Conservation (phyloP, 2,888 invertebrate genomes). For the Microdon myrmicae region DNA sequence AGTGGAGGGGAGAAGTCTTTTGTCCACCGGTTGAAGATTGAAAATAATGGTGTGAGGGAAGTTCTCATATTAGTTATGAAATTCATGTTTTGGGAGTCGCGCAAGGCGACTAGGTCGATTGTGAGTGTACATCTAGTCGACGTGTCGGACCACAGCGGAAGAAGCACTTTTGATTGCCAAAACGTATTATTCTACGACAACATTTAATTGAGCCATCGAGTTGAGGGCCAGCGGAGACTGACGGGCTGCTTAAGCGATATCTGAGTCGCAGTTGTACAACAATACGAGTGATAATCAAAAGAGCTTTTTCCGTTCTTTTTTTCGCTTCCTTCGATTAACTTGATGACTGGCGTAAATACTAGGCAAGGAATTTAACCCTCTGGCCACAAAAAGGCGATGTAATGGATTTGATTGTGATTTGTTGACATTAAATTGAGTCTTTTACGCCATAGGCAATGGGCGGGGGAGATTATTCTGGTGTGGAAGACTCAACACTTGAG, state of each 20-base stretch:
- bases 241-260: constrained; percentile 32
- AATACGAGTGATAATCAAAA: background rate
- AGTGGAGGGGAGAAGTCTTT: constrained; percentile 1
- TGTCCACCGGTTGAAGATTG: constrained; percentile 22
- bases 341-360: constrained; percentile 26
- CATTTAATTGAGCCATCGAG: constrained; percentile 32
- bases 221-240: constrained; percentile 21
- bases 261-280: constrained; percentile 13
- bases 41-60: constrained; percentile 25
- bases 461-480: too few relatives aligned
- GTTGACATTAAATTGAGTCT: constrained; percentile 33
- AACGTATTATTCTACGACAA: constrained; percentile 33
- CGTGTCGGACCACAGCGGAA: constrained; percentile 33
- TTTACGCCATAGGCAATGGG: constrained; percentile 14
- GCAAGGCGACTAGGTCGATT: constrained; percentile 10
- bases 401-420: constrained; percentile 49
- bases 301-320: constrained; percentile 7
- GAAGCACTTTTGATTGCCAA: constrained; percentile 43
- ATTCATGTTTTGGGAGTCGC: constrained; percentile 33
- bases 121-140: too few relatives aligned
- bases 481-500: too few relatives aligned
- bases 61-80: constrained; percentile 51
- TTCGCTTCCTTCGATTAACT: constrained; percentile 26
- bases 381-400: too few relatives aligned
- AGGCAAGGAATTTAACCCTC: constrained; percentile 45